Base-by-base conservation (phyloP, 2,888 invertebrate genomes). In the Galeruca laticollis region DNA sequence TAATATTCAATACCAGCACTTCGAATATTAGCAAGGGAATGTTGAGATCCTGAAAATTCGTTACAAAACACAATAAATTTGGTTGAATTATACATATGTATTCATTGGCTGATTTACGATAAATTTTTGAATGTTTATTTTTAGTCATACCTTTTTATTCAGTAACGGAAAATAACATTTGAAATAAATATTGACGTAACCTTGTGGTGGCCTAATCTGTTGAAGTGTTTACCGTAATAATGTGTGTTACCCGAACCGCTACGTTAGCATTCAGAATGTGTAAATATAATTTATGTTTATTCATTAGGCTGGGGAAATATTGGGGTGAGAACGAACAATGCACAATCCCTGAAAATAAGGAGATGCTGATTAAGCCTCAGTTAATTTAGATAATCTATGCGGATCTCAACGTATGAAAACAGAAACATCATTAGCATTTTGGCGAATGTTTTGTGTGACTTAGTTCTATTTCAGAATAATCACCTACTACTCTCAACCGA, bases 211-310 rank as follows among this genome's bases (percentile, higher is more conserved):
- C 47, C 9, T 47, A 47, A 18, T n/a, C 47, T 47, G 47, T 43
- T 43, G 6, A 43, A 43, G n/a, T 43, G n/a, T 15, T 47, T 18
- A 15, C 47, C 9, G 18, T 1, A 18, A 47, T 47, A 18, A 47
- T 47, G 47, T 47, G 15, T 47, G 5, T 47, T 18, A 9, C 8
- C 6, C 47, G 5, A 18, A 47, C 26, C 47, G 15, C 18, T 15
- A 10, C 18, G 5, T 47, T 47, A 15, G 18, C n/a, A n/a, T 26
- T 54, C 15, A 15, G 49, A 20, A 26, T 54, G 31, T 54, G n/a
- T 31, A 31, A 31, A 54, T 54, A 54, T 54, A 54, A 54, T 54
- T 54, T 26, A 54, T 54, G 54, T 54, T 26, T 31, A 54, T 54
- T 54, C 15, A 54, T 54, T 54, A 54, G 54, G n/a, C 9, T 18